Conservation (phyloP, 2,888 invertebrate genomes). For the Quadroppia sp. region DNA sequence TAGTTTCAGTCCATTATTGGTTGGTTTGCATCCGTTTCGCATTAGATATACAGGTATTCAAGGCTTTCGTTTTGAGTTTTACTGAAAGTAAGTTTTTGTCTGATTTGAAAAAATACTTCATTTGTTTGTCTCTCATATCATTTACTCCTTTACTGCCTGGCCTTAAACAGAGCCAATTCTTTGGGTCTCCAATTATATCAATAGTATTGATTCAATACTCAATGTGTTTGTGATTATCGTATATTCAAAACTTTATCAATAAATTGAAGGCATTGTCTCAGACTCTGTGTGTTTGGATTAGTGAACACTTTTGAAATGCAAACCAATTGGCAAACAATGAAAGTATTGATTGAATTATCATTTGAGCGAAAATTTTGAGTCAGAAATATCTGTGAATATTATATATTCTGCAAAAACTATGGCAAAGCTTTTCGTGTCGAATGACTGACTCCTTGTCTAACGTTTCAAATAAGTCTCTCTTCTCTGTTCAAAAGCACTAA, state of each 20-base stretch:
- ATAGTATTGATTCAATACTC: no score
- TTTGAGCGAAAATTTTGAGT: neutral
- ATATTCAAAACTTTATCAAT: neutral
- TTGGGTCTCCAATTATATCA: no score
- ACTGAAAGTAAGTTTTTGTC: neutral
- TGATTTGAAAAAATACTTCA: neutral
- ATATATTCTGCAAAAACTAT: neutral
- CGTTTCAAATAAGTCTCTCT: neutral
- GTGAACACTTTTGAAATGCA: neutral
- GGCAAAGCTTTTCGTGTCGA: neutral
- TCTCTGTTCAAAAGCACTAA: neutral
- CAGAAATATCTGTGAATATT: no score
- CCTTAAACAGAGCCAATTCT: neutral
- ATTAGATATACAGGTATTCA: constrained; percentile 19
- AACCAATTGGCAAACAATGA: constrained; percentile 1
- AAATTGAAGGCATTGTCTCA: neutral
- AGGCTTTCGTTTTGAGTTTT: constrained; percentile 6
- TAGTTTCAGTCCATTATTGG: constrained; percentile 5
- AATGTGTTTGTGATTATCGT: neutral
- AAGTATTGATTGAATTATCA: constrained; percentile 15
- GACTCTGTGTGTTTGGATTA: neutral
- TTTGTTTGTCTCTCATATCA: neutral
- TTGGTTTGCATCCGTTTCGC: constrained; percentile 9
- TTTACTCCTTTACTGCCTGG: neutral
- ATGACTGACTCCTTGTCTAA: neutral